These are phyloP conservation scores for Bambusicola thoracicus DNA, from an alignment of 2,113 vertebrate genomes.

Conservation along the genomic window DNA sequence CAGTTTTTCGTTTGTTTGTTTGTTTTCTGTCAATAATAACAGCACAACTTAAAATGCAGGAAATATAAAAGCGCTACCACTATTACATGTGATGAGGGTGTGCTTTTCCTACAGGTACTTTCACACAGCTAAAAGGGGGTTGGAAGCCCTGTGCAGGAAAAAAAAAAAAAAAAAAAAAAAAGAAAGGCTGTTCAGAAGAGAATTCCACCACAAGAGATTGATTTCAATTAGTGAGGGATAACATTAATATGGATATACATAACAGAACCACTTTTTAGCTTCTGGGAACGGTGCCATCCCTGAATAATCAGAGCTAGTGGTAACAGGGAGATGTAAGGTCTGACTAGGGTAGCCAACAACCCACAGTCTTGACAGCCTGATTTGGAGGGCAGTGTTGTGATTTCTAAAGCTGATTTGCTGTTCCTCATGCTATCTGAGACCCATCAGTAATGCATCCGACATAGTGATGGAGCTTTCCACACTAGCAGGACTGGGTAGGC, in stretches of 20 bases:
- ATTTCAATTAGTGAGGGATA: slow-evolving; percentile 10
- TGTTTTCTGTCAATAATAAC: not conserved
- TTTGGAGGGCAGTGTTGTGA: slow-evolving; percentile 7
- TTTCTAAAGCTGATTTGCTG: slow-evolving; percentile 25
- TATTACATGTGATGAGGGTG: not conserved
- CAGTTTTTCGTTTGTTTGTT: not conserved
- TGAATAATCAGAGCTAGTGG: not conserved
- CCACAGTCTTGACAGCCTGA: not conserved
- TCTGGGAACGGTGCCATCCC: slow-evolving; percentile 35
- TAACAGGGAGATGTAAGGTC: slow-evolving; percentile 6
- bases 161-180: too few species aligned
- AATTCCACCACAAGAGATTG: not conserved
- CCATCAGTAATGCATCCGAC: not conserved
- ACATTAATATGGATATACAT: slow-evolving; percentile 9
- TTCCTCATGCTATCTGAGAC: not conserved
- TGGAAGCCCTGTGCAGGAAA: not conserved
- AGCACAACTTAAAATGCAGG: not conserved
- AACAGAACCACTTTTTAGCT: slow-evolving; percentile 28
- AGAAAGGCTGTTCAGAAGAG: not conserved
- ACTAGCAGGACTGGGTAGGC: not conserved
- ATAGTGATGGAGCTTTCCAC: not conserved
- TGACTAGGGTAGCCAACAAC: not conserved
- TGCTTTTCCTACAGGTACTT: not conserved
- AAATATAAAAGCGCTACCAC: not conserved
- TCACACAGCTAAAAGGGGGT: not conserved